Conservation (phyloP, 1,140 invertebrate genomes). For the Portunus trituberculatus region DNA sequence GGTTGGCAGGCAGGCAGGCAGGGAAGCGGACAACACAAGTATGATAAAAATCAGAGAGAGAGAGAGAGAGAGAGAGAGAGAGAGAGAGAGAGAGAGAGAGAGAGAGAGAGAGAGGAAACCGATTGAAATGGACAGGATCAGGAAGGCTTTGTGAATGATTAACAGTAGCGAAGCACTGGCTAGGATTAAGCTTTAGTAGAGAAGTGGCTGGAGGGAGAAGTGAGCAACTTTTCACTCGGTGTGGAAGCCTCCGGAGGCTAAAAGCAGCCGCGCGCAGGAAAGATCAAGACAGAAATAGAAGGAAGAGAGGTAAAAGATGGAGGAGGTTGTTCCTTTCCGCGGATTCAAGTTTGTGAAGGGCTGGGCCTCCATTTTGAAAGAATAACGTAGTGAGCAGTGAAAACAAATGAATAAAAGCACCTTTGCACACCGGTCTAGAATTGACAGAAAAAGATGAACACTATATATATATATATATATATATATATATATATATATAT, state of each 20-base stretch:
- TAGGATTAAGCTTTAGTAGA: not conserved
- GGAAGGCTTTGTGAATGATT: constrained; percentile 13
- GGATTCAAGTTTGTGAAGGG: no score
- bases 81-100: not conserved
- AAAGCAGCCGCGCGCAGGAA: not conserved
- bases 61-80: not conserved
- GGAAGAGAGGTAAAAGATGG: not conserved
- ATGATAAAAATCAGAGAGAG: not conserved
- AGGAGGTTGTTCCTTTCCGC: not conserved
- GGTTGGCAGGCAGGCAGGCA: not conserved
- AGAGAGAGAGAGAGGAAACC: not conserved
- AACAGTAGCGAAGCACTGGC: not conserved
- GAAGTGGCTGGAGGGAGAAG: not conserved
- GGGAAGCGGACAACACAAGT: not conserved
- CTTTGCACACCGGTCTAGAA: no score
- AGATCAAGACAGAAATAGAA: no score
- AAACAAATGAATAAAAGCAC: no score
- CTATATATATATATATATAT: constrained; percentile 56
- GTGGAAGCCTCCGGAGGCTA: not conserved
- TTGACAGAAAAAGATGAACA: no score
- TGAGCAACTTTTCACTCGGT: not conserved
- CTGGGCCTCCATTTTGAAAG: no score
- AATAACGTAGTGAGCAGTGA: no score
- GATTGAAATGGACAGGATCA: constrained; percentile 12
- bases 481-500: constrained; percentile 63